These are phyloP conservation scores for Drosophila saltans DNA, from an alignment of 1,140 invertebrate genomes.

Conservation along the genomic window DNA sequence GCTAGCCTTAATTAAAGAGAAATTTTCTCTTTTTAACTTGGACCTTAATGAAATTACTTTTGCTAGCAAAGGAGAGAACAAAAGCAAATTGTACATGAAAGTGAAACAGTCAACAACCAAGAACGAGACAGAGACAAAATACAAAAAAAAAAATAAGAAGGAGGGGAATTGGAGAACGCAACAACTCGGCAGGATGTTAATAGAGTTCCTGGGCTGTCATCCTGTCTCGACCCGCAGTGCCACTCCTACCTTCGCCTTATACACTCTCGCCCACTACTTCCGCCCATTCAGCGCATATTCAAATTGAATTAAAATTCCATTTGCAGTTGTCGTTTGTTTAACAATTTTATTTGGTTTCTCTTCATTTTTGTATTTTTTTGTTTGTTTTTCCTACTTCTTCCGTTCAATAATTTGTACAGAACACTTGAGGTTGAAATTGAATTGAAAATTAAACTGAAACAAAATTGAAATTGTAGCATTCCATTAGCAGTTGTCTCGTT, in stretches of 20 bases:
- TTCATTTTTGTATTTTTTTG: neutral
- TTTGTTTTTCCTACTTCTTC: neutral
- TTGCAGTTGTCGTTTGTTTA: constrained; percentile 74
- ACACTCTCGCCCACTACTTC: neutral
- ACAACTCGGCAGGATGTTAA: constrained; percentile 52
- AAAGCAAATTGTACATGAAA: constrained; percentile 10
- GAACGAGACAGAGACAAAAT: constrained; percentile 41
- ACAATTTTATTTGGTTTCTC: constrained; percentile 40
- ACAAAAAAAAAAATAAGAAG: constrained; percentile 1
- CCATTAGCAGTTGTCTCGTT: neutral
- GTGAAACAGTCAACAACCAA: constrained; percentile 12
- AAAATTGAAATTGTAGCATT: neutral
- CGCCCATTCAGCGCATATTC: constrained; percentile 43
- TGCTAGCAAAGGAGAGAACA: constrained; percentile 3
- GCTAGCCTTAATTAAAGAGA: constrained; percentile 48
- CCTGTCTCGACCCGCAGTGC: constrained; percentile 1
- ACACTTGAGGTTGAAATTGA: constrained; percentile 24
- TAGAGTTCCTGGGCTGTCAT: constrained; percentile 42
- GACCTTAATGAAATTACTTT: constrained; percentile 73
- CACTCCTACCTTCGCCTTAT: neutral
- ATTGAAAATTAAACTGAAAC: neutral
- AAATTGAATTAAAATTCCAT: constrained; percentile 81
- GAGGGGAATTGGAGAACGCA: neutral
- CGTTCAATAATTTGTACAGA: neutral
- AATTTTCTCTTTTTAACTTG: constrained; percentile 36